Percentiles rank a stretch among this genome's conserved stretches.
Conservation (phyloP, 2,888 invertebrate genomes). For the Leptogaster cylindrica region DNA sequence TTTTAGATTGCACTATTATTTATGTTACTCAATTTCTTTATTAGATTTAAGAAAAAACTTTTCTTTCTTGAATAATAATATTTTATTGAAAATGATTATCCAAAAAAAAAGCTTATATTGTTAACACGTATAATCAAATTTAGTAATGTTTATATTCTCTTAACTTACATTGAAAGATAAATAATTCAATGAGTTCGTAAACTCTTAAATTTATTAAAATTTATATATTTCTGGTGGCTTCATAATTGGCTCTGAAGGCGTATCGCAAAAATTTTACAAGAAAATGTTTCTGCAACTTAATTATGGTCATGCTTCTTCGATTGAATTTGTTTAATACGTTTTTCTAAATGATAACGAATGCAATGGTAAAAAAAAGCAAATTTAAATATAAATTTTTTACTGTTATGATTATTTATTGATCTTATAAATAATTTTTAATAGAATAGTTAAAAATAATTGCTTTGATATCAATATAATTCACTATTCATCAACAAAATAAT, state of each 20-base stretch:
- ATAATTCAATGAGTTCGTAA: neutral
- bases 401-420: constrained; percentile 3
- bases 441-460: constrained; percentile 17
- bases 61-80: too few species aligned
- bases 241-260: neutral
- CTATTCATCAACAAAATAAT: constrained; percentile 14
- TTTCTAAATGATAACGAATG: constrained; percentile 18
- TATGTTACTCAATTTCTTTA: constrained; percentile 12
- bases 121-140: too few species aligned
- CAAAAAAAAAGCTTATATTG: too few species aligned
- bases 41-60: neutral
- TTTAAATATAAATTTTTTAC: constrained; percentile 8
- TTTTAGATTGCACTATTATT: constrained; percentile 40
- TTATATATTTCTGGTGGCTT: constrained; percentile 4
- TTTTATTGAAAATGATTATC: too few species aligned
- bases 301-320: constrained; percentile 37
- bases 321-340: constrained; percentile 12
- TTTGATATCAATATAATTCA: constrained; percentile 4
- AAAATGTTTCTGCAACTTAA: constrained; percentile 20
- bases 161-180: neutral
- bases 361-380: constrained; percentile 8
- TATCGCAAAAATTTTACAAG: constrained; percentile 14
- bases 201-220: neutral
- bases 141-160: too few species aligned
- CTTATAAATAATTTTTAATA: constrained; percentile 14